Percentiles rank a stretch among this genome's conserved stretches.
These are phyloP conservation scores for Diplosoma virens DNA, from an alignment of 23 tunicate genomes.

Conservation along the genomic window DNA sequence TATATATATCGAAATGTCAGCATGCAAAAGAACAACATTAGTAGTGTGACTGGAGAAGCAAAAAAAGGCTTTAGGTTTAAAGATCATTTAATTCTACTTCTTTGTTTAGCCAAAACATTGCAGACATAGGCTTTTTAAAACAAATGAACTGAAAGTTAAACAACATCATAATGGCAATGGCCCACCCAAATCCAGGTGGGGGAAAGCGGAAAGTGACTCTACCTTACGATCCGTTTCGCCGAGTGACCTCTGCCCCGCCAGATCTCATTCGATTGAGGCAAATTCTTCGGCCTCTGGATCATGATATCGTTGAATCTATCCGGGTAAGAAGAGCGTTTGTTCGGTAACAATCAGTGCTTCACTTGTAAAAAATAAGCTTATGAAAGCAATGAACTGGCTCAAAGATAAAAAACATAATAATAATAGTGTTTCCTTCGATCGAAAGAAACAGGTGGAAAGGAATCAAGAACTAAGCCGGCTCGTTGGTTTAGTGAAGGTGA, in stretches of 20 bases:
- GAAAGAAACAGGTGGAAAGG: background rate
- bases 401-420: too few relatives aligned
- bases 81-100: background rate
- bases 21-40: too few relatives aligned
- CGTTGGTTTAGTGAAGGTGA: slow-evolving; percentile 16
- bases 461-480: background rate
- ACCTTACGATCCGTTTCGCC: slow-evolving; percentile 2
- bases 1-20: too few relatives aligned
- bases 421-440: background rate
- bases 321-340: slow-evolving; percentile 2
- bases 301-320: background rate
- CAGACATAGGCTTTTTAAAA: slow-evolving; percentile 1
- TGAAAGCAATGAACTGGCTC: background rate
- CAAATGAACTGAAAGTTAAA: background rate
- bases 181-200: slow-evolving; percentile 68
- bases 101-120: slow-evolving; percentile 4
- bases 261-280: slow-evolving; percentile 55
- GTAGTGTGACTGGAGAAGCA: too few relatives aligned
- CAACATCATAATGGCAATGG: slow-evolving; percentile 54
- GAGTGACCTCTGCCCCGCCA: slow-evolving; percentile 82
- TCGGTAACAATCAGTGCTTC: background rate
- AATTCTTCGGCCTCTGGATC: slow-evolving; percentile 53
- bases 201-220: slow-evolving; percentile 35
- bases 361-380: background rate
- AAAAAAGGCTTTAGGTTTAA: too few relatives aligned